phyloP scores from a whole-genome alignment of 2,888 invertebrate genomes.

The Timema podura region DNA sequence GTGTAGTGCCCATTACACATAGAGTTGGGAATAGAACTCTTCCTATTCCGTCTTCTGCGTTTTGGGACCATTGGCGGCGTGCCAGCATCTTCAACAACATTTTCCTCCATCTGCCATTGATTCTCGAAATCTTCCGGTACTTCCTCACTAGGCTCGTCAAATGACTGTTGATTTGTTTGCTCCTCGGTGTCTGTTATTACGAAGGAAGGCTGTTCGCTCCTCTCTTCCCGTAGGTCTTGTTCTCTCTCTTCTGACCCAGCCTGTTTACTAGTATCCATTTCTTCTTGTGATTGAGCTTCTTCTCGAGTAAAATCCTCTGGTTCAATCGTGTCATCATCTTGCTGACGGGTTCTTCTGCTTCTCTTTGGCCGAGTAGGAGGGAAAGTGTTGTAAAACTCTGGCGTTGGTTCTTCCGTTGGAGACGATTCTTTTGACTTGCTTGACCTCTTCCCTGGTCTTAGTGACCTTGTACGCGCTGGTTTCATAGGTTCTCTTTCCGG shows the following conservation, averaged over 20 bases:
- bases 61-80: conserved; percentile 40
- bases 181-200: background rate
- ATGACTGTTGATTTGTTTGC: background rate
- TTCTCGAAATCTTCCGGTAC: background rate
- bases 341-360: conserved; percentile 15
- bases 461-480: conserved; percentile 30
- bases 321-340: conserved; percentile 30
- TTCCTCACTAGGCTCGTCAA: background rate
- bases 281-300: background rate
- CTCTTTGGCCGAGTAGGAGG: conserved; percentile 30
- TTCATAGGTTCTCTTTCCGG: conserved; percentile 29
- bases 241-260: conserved; percentile 29
- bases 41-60: conserved; percentile 41
- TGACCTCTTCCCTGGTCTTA: conserved; percentile 27
- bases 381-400: conserved; percentile 26
- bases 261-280: conserved; percentile 14
- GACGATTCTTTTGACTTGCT: conserved; percentile 25
- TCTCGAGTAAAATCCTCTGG: too few species aligned
- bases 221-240: background rate
- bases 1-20: conserved; percentile 28
- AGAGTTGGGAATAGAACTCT: conserved; percentile 17
- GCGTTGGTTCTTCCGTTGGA: conserved; percentile 22
- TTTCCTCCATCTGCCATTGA: conserved; percentile 42
- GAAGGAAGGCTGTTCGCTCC: background rate
- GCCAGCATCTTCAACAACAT: conserved; percentile 32